These are phyloP conservation scores for Triplophysa dalaica DNA, from an alignment of 2,113 vertebrate genomes.

Conservation along the genomic window DNA sequence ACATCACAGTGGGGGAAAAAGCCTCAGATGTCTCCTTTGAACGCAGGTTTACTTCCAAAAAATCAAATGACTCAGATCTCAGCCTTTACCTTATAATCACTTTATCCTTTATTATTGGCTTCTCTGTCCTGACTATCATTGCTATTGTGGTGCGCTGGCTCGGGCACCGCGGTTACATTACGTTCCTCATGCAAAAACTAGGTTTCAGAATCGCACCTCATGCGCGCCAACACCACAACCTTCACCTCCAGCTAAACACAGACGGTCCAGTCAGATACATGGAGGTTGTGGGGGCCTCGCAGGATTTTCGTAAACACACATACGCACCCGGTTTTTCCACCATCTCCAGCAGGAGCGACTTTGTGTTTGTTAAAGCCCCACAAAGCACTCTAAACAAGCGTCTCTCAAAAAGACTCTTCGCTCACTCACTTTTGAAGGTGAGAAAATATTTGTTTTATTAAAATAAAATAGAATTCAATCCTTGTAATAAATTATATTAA, in stretches of 20 bases:
- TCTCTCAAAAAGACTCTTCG: constrained; percentile 57
- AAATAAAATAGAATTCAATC: neutral
- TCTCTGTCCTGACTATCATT: constrained; percentile 65
- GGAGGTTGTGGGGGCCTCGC: constrained; percentile 68
- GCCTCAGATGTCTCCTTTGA: constrained; percentile 60
- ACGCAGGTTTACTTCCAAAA: constrained; percentile 53
- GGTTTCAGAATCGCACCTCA: constrained; percentile 55
- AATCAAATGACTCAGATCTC: constrained; percentile 56
- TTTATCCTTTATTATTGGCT: constrained; percentile 68
- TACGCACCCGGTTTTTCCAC: constrained; percentile 71
- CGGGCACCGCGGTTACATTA: constrained; percentile 27
- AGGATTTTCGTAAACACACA: constrained; percentile 62
- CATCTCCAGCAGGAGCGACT: constrained; percentile 73
- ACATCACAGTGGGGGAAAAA: constrained; percentile 73
- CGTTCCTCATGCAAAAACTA: constrained; percentile 54
- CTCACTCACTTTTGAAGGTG: constrained; percentile 52
- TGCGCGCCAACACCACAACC: constrained; percentile 61
- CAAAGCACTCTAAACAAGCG: constrained; percentile 51
- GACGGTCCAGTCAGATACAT: constrained; percentile 76
- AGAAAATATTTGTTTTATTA: constrained; percentile 18
- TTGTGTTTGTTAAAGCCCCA: constrained; percentile 76
- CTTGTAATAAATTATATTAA: neutral
- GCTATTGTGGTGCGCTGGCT: constrained; percentile 64
- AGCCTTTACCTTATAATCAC: constrained; percentile 72
- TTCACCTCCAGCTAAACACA: constrained; percentile 72